Evolutionary conservation across 2,888 invertebrate genomes (phyloP), one percentile per base, ranked within the genome.

Genomic region (Xanthia togata): DNA sequence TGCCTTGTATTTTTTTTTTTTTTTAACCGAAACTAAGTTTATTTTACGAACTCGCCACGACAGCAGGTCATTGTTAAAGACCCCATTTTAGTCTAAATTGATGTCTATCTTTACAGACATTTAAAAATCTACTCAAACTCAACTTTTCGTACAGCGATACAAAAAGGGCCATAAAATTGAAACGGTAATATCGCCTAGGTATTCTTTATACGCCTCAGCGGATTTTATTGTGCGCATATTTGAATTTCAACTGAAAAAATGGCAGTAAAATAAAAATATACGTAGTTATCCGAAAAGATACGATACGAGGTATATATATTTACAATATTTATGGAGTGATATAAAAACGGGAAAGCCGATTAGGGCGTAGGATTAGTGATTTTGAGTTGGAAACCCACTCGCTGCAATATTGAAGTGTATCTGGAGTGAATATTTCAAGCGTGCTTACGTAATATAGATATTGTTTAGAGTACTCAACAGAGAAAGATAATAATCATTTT

Each of bases 261-360:
- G 26, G 35, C 41, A n/a, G 41, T 79, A 70, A 60, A 78, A 60
- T 76, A 74, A 75, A 41, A 74, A 62, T 74, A 75, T 14, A 47
- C 73, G 44, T 14, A 55, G n/a, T 63, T 26, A 55, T 23, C 20
- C 17, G 2, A 44, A 76, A 23, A 76, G 9, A 23, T 62, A 20
- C 17, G 9, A 23, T 62, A 12, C n/a, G 17, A 8, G 2, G 9
- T 53, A 60, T 41, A 60, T 41, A 31, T 50, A 53, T 74, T 60
- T 31, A n/a, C 9, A 60, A 60, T 60, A 60, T 60, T 41, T 74
- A 74, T 62, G 17, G 74, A 31, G 31, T 9, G 41, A 5, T 14
- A n/a, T 41, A 20, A 31, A 60, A 50, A 8, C 12, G 1, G 8
- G 17, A 60, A 74, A 74, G 50, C 47, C 31, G 50, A 53, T 74